Evolutionary conservation across 2,888 invertebrate species (phyloP), one percentile per base, ranked within the genome.

Genomic region (Physocephala rufipes): DNA sequence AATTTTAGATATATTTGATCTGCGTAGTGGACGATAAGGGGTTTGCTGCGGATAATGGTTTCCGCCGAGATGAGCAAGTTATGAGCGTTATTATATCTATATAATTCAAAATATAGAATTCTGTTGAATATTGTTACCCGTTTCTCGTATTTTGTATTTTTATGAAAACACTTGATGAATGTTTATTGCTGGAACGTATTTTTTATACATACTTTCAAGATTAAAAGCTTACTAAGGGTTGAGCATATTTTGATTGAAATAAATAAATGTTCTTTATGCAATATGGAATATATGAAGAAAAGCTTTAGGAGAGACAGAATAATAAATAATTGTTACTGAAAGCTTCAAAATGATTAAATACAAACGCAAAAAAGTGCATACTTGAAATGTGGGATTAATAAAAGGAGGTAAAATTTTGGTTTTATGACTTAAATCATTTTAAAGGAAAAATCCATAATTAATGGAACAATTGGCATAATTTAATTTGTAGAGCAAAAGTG

Each of bases 111-210:
- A 21, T 26, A 26, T 28, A 24, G 16, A 16, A 63, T 47, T 36
- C 5, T 9, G 43, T 26, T 36, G 36, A n/a, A 36, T 36, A 26
- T 62, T 68, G 62, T 51, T 68, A 51, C n/a, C 26, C 19, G 36
- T 5, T 61, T 68, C 62, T 62, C 61, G 61, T 36, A 36, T 68
- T 68, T 68, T 28, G 45, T 58, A 36, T 68, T 61, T 68, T 61
- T 68, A 24, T 68, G 61, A 68, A 49, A 21, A 49, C 51, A 26
- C 67, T 67, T 53, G 43, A 62, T 47, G 30, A 12, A 43, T 51
- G 53, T 62, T 68, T 68, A 62, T 51, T 62, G 51, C 51, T 49
- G 12, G 43, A 24, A 21, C n/a, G 9, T 36, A 36, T 36, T 36
- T 36, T 36, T 36, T 36, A 36, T 36, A 36, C 36, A 36, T 36